Evolutionary conservation across 2,113 vertebrate genomes (phyloP).

Genomic region (Phainopepla nitens): DNA sequence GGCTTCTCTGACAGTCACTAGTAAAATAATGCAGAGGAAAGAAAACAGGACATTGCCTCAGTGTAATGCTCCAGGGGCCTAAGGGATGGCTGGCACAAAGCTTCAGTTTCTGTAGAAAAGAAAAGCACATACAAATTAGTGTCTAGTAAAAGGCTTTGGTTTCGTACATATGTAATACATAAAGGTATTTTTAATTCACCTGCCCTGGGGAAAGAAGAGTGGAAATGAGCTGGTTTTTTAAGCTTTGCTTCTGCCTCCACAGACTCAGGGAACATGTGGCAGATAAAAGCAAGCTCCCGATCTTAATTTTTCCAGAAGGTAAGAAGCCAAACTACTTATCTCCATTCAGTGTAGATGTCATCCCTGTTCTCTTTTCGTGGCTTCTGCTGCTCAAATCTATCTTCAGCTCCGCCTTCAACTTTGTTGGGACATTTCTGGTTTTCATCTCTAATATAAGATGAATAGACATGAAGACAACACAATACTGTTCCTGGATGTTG

Average conservation of each 20-base stretch:
- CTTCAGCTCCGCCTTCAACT: neutral
- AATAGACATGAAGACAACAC: neutral
- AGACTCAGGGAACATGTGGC: conserved; percentile 87
- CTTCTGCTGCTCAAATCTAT: neutral
- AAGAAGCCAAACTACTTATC: conserved; percentile 27
- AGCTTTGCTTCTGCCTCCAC: conserved; percentile 37
- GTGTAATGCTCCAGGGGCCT: neutral
- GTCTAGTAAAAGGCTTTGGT: neutral
- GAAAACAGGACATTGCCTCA: neutral
- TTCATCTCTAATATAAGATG: neutral
- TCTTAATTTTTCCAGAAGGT: conserved; percentile 98
- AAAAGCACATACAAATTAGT: neutral
- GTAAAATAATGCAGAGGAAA: neutral
- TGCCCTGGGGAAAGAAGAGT: neutral
- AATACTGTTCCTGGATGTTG: neutral
- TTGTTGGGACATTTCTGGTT: neutral
- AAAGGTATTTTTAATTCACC: neutral
- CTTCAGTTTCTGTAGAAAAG: neutral
- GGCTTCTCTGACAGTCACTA: neutral
- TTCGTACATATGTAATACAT: neutral
- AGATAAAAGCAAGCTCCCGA: conserved; percentile 88
- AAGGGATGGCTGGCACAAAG: neutral
- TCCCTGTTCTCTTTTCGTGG: neutral
- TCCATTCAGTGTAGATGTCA: neutral
- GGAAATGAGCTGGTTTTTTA: neutral